These are phyloP conservation scores for Trilocha varians DNA, from an alignment of 2,888 invertebrate species.

Conservation along the genomic window DNA sequence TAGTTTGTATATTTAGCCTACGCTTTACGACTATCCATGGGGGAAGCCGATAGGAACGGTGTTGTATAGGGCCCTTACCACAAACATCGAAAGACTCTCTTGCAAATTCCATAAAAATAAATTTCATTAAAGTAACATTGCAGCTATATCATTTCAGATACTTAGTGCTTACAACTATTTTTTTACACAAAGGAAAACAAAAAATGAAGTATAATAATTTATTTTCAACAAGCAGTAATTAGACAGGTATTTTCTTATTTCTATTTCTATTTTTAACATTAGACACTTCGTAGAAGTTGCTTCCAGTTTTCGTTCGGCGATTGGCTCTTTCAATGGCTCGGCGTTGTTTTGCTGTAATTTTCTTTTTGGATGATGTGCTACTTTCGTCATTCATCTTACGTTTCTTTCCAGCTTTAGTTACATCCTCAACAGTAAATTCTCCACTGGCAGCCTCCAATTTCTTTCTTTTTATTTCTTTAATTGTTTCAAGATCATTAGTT, in stretches of 20 bases:
- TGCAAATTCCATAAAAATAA: too few species aligned
- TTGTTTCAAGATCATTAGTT: constrained; percentile 57
- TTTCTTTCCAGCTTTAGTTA: constrained; percentile 51
- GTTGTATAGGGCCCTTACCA: too few species aligned
- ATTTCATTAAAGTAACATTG: too few species aligned
- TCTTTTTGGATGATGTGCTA: constrained; percentile 42
- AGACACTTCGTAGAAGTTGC: constrained; percentile 90
- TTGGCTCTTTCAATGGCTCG: constrained; percentile 82
- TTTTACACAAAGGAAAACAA: too few species aligned
- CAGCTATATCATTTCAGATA: too few species aligned
- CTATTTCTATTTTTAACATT: constrained; percentile 92
- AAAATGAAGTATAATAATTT: constrained; percentile 6
- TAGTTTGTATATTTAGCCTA: too few species aligned
- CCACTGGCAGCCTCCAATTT: constrained; percentile 70
- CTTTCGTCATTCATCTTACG: constrained; percentile 25
- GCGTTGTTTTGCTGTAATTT: constrained; percentile 83
- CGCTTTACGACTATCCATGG: too few species aligned
- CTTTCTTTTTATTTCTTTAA: constrained; percentile 58
- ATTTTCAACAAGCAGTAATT: constrained; percentile 9
- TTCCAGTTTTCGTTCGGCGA: constrained; percentile 87
- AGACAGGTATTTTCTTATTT: constrained; percentile 73
- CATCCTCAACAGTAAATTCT: constrained; percentile 67
- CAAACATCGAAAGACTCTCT: too few species aligned
- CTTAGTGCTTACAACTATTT: too few species aligned
- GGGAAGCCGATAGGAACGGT: too few species aligned